A percentile compares a stretch with the other conserved stretches of the same genome.
Evolutionary conservation across 2,113 vertebrate genomes (phyloP).

Genomic region (Campylomormyrus numenius): DNA sequence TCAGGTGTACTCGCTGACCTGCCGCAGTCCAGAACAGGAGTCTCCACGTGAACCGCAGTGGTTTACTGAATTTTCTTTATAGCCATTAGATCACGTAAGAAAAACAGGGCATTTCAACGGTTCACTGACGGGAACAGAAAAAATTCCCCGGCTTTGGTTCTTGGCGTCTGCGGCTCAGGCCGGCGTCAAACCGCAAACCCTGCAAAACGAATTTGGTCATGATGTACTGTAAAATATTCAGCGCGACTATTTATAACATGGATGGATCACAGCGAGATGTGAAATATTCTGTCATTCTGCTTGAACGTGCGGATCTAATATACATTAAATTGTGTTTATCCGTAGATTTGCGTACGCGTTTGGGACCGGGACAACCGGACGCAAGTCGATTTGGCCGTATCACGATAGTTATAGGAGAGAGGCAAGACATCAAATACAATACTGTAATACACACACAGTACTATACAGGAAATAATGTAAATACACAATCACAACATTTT

Average conservation of each 20-base stretch:
- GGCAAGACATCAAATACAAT: neutral
- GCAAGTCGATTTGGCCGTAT: neutral
- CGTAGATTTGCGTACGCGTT: neutral
- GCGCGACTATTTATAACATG: neutral
- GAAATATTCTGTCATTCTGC: neutral
- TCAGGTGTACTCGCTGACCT: neutral
- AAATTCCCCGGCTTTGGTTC: neutral
- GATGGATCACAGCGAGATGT: neutral
- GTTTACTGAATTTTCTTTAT: slow-evolving; percentile 11
- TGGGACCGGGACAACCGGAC: neutral
- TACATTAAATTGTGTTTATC: neutral
- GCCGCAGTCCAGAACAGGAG: neutral
- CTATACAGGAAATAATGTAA: neutral
- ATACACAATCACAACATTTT: neutral
- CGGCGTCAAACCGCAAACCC: slow-evolving; percentile 1
- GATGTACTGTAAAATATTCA: neutral
- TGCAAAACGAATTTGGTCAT: neutral
- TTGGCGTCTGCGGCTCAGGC: neutral
- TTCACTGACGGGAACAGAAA: neutral
- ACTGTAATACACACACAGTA: neutral
- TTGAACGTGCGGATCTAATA: neutral
- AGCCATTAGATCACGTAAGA: neutral
- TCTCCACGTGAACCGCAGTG: neutral
- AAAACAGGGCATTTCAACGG: neutral
- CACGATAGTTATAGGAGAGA: neutral